Evolutionary conservation across 2,113 vertebrate genomes (phyloP).

Genomic region (Pseudolaguvia tuberculata): DNA sequence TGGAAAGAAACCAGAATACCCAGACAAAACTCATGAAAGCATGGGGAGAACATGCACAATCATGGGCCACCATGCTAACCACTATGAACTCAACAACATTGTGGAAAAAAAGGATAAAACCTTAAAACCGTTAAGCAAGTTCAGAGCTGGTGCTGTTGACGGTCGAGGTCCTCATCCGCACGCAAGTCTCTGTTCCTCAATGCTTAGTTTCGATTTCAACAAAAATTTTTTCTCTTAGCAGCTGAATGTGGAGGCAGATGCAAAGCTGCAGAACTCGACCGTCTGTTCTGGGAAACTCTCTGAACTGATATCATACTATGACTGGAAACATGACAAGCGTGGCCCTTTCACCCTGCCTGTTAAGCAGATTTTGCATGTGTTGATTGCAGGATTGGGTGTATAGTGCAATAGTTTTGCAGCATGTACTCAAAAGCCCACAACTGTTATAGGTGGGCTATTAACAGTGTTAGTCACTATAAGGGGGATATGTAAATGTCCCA

Average conservation of each 20-base stretch:
- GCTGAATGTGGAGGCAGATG: conserved; percentile 51
- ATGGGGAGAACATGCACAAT: no score
- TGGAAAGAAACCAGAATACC: no score
- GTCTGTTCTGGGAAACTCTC: conserved; percentile 53
- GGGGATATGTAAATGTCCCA: neutral
- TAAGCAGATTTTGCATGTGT: conserved; percentile 25
- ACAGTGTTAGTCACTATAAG: neutral
- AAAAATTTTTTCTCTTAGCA: conserved; percentile 41
- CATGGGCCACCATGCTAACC: no score
- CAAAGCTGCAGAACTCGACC: conserved; percentile 43
- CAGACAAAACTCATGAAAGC: no score
- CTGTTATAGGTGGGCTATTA: neutral
- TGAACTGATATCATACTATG: conserved; percentile 50
- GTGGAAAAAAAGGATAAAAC: conserved; percentile 46
- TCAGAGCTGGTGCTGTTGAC: conserved; percentile 15
- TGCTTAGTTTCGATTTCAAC: conserved; percentile 50
- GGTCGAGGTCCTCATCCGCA: conserved; percentile 28
- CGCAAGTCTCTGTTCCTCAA: conserved; percentile 32
- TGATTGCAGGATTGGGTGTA: neutral
- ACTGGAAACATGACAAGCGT: conserved; percentile 50
- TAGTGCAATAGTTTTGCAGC: conserved; percentile 15
- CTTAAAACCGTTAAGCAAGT: conserved; percentile 7
- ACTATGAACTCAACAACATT: neutral
- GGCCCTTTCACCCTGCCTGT: conserved; percentile 28
- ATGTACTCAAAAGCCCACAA: conserved; percentile 20